Evolutionary conservation across 2,113 vertebrate genomes (phyloP), one percentile per base, ranked within the genome.

Genomic region (Ranitomeya imitator): DNA sequence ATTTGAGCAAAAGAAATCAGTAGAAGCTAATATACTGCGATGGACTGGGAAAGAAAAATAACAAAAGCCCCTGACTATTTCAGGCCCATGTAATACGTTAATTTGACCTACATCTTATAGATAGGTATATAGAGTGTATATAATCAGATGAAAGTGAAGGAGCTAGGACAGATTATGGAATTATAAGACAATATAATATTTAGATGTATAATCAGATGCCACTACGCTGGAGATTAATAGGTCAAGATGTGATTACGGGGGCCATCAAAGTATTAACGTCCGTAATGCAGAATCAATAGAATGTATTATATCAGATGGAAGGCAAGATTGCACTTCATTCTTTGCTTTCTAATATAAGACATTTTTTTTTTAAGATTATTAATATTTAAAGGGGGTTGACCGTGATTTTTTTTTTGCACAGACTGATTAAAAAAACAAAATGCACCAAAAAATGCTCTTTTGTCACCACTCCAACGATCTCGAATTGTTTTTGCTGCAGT

Each of bases 81-180:
- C 60, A 18, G 21, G 60, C n/a, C 45, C 61, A 19, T 21, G 21
- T 54, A 84, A 88, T 74, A 13, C n/a, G 3, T 52, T 74, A 65
- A 87, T 57, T 71, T 83, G 79, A 88, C 80, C 86, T 83, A 74
- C 79, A 76, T 88, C 67, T 14, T 65, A 79, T 78, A 78, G 9
- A 80, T 79, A 57, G 6, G 18, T 81, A 37, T 63, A 80, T 52
- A 31, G 13, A 87, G 15, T 26, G 15, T 61, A 37, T 63, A 26
- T 81, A 79, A 69, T 79, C 63, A 81, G 63, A 87, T 82, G 57
- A 60, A 82, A 81, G 8, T 60, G 23, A 81, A 81, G 63, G 19
- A 67, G 73, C 45, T 23, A 31, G 23, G 26, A 71, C 16, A 65
- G 86, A 87, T 81, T 87, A 74, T 59, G 86, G 86, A 60, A 81